Evolutionary conservation across 2,888 invertebrate genomes (phyloP).

Genomic region (Aleiodes leptofemur): DNA sequence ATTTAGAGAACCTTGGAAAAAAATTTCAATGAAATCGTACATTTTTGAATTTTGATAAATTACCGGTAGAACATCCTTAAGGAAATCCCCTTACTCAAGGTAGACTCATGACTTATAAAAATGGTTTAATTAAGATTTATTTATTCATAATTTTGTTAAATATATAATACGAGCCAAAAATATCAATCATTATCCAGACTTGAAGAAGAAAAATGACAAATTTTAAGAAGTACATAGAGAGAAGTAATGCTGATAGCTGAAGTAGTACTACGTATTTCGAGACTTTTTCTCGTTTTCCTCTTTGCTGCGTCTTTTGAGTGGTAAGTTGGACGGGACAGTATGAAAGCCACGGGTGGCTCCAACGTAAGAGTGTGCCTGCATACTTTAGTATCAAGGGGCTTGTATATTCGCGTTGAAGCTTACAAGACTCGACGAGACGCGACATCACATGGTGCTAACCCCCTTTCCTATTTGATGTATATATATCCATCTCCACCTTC

Average conservation of each 20-base stretch:
- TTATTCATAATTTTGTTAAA: too few species aligned
- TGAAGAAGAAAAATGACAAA: neutral
- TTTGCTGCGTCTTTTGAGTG: neutral
- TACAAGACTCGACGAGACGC: constrained; percentile 14
- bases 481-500: neutral
- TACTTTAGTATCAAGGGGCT: constrained; percentile 13
- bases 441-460: neutral
- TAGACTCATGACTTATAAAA: too few species aligned
- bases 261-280: too few species aligned
- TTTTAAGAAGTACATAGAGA: neutral
- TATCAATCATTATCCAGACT: neutral
- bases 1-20: too few species aligned
- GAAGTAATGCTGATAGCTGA: too few species aligned
- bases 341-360: neutral
- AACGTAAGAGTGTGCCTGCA: neutral
- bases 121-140: too few species aligned
- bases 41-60: too few species aligned
- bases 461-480: constrained; percentile 6
- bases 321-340: neutral
- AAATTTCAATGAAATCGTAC: too few species aligned
- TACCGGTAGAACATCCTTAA: too few species aligned
- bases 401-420: constrained; percentile 15
- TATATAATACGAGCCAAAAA: too few species aligned
- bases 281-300: neutral
- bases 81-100: too few species aligned